Evolutionary conservation across 2,888 invertebrate species (phyloP), one percentile per base, ranked within the genome.

Genomic region (Platycnemis pennipes): DNA sequence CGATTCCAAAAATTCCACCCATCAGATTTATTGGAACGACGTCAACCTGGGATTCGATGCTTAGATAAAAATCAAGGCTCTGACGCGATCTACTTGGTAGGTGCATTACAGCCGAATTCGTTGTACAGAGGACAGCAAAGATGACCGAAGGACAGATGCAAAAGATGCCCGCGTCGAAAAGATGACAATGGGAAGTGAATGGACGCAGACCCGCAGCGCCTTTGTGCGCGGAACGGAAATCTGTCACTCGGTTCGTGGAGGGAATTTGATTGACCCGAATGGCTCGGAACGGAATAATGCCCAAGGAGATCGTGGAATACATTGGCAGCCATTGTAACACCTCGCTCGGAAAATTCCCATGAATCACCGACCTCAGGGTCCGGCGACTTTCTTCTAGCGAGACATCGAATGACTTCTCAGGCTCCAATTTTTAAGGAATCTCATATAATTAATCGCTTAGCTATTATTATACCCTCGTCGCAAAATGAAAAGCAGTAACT

Each of bases 211-310:
- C n/a, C 77, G 2, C 77, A 11, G 63, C 63, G 0, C 26, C 63
- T 77, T 7, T 49, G 1, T 26, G 63, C 77, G 8, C 77, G 16
- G 13, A 26, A 37, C 77, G 77, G 31, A 77, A 77, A 37, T 37
- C 31, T 77, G 11, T 31, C 31, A 4, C 77, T 26, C 37, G 37
- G 77, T 8, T 37, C 77, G 77, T 77, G 77, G 37, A 77, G 26
- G 37, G 77, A 77, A 37, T 77, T 77, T 77, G 77, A 77, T 77
- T 77, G 77, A 77, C 37, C 77, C 37, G 77, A 37, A 77, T 37
- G 37, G 37, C 11, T 37, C 1, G 37, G 77, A 37, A 37, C 31
- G 31, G 31, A 31, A 77, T 77, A 37, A 77, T 37, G 31, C 16
- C 31, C 37, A 77, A 8, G 77, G 77, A 77, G 37, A 77, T 77